Evolutionary conservation across 2,797 vertebrate genomes (phyloP), one percentile per base, ranked within the genome.

Genomic region (Enteromius unitaeniatus): DNA sequence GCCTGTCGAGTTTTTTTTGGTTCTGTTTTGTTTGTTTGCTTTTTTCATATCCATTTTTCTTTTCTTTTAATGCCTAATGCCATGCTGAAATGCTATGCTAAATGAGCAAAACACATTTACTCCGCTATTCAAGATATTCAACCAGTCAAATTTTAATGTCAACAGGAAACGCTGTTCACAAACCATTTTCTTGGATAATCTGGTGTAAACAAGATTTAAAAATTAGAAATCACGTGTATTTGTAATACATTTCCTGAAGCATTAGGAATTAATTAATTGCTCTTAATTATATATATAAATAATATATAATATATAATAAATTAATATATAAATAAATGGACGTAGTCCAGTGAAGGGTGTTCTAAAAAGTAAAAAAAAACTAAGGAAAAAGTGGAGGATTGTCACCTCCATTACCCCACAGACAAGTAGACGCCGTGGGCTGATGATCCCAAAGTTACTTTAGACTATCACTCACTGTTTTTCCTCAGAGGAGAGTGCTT

Each of bases 381-480:
- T 23, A 75, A 55, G 15, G 42, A 58, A 77, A 83, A 31, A 77
- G 65, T 26, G 2, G 26, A 17, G 23, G 23, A 70, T 78, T 85
- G 84, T 87, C 86, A 79, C 88, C 87, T 91, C 87, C 85, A 89
- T 90, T 89, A 91, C 85, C 85, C 62, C 86, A 28, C 73, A 62
- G 79, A 78, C 40, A 10, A 85, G 86, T 78, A 74, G 19, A 86
- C 86, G 89, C 90, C 84, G 73, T 85, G 84, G 73, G 87, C 87
- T 88, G 88, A 81, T 88, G 88, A 92, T 90, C 88, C 87, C 80
- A 49, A 88, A 92, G 90, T 92, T 93, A 90, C 93, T 93, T 93
- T 84, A 90, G 88, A 93, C 89, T 92, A 91, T 93, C 91, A 88
- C 87, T 93, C 90, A 90, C 92, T 89, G 89, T 93, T 93, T 94